These are phyloP conservation scores for Neosalanx taihuensis DNA, from an alignment of 2,797 vertebrate genomes.

Conservation along the genomic window DNA sequence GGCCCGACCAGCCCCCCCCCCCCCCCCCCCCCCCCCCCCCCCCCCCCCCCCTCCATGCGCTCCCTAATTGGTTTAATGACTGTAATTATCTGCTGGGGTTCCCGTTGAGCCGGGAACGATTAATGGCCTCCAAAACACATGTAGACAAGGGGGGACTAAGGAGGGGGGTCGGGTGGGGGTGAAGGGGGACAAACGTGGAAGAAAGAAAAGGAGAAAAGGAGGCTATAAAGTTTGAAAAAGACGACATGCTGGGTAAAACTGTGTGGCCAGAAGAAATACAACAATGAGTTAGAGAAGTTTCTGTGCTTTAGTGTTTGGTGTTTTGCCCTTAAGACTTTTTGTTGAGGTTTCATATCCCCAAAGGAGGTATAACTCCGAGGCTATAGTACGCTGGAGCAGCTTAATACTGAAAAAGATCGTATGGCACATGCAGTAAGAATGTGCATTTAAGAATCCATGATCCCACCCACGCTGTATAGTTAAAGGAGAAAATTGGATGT, in stretches of 20 bases:
- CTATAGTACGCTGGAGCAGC: not conserved
- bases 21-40: conserved; percentile 66
- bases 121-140: conserved; percentile 77
- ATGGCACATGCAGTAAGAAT: not conserved
- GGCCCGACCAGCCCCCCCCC: conserved; percentile 65
- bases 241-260: conserved; percentile 47
- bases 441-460: not conserved
- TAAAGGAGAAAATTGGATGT: not conserved
- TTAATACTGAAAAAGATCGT: not conserved
- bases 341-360: not conserved
- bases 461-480: conserved; percentile 4
- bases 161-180: conserved; percentile 21
- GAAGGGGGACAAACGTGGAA: conserved; percentile 21
- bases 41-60: conserved; percentile 69
- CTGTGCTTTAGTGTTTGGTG: not conserved
- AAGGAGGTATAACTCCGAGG: not conserved
- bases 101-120: conserved; percentile 74
- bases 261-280: conserved; percentile 27
- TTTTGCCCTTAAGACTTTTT: not conserved
- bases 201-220: conserved; percentile 33
- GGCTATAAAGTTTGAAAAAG: conserved; percentile 52
- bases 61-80: conserved; percentile 82
- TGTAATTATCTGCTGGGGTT: conserved; percentile 81
- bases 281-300: conserved; percentile 16
- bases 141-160: conserved; percentile 71